Base-by-base conservation (phyloP, 2,797 vertebrate species). In the Threskiornis aethiopicus region DNA sequence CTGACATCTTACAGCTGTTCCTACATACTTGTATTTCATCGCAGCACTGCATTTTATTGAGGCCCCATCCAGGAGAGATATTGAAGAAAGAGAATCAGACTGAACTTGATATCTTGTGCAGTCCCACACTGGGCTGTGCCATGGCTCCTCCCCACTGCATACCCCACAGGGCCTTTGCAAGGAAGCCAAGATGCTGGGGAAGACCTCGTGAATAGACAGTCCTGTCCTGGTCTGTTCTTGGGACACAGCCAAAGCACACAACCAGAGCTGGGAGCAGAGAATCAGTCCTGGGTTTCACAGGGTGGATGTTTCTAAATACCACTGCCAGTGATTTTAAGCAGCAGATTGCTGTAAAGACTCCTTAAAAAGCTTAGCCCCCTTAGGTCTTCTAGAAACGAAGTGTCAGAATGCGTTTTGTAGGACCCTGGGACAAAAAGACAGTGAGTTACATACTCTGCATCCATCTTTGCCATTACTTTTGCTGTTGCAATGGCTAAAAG, bases 71-170 rank as follows among this genome's bases (percentile, higher is more conserved):
- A 84, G 57, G 16, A 89, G 31, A 51, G 21, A 26, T n/a, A 51
- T 1, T 71, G 33, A 71, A 24, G 29, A 79, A 78, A 55, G 18
- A 17, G 7, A 78, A 17, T 35, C 6, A 3, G 4, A 39, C 16
- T 55, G 17, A 83, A 88, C 22, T 35, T 42, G 21, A 0, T 55
- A 8, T 8, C 17, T 18, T 66, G 24, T 13, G 44, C 15, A 47
- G 21, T 11, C 20, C 41, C 6, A 1, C 37, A 9, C 0, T 31
- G 33, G 4, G 5, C 3, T 44, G 10, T 46, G 28, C 21, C 9
- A 3, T 0, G 2, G 26, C 16, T 86, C 7, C 29, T 76, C 10
- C 21, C 1, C 3, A 0, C 1, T 41, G 12, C 24, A 10, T 13
- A 39, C 9, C 3, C 8, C 26, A 49, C 17, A 16, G 18, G 9